A percentile compares a stretch with the other conserved stretches of the same genome.
Evolutionary conservation across 2,113 vertebrate genomes (phyloP).

Genomic region (Prinia subflava): DNA sequence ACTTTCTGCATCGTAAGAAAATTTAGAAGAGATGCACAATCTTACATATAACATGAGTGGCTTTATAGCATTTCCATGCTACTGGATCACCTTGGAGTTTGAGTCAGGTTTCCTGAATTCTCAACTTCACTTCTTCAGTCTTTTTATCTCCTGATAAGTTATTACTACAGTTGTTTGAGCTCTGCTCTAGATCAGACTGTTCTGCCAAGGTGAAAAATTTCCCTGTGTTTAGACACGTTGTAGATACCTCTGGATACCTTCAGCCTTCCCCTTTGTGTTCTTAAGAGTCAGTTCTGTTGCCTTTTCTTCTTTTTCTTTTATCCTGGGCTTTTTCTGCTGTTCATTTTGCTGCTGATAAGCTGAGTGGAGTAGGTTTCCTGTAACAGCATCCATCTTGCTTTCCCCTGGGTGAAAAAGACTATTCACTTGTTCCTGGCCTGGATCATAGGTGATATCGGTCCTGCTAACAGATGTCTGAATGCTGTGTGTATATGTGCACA

Average conservation of each 20-base stretch:
- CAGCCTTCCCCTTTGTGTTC: neutral
- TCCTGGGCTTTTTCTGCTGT: neutral
- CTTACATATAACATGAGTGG: neutral
- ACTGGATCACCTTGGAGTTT: neutral
- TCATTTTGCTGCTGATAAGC: neutral
- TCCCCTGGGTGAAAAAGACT: neutral
- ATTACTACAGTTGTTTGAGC: neutral
- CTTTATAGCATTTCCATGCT: neutral
- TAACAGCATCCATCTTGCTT: neutral
- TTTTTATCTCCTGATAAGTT: neutral
- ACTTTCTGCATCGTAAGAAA: neutral
- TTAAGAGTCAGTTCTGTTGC: neutral
- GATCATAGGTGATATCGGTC: neutral
- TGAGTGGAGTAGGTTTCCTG: neutral
- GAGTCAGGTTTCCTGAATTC: neutral
- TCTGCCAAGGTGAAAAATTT: neutral
- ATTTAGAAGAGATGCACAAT: neutral
- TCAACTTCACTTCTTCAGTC: neutral
- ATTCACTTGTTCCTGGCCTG: neutral
- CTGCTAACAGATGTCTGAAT: neutral
- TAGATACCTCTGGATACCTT: neutral
- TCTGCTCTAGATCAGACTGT: neutral
- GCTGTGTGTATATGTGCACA: neutral
- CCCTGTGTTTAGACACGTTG: neutral
- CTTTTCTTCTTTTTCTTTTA: neutral